These are phyloP conservation scores for Willowsia nigromaculata DNA, from an alignment of 2,888 invertebrate genomes.

Conservation along the genomic window DNA sequence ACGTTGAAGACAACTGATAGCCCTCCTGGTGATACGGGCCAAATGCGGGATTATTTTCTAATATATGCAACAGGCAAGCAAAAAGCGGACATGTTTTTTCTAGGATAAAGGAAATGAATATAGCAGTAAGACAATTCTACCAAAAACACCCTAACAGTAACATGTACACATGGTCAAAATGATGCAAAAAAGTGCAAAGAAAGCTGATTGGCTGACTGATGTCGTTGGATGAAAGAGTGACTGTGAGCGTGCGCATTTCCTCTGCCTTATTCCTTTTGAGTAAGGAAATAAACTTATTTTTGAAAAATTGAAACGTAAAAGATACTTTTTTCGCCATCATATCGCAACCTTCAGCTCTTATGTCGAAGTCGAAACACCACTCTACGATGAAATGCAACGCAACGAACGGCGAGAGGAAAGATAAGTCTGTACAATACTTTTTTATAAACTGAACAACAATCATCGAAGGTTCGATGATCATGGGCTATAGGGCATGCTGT, in stretches of 20 bases:
- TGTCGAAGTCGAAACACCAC: not conserved
- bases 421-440: too few relatives aligned
- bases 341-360: not conserved
- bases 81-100: constrained; percentile 44
- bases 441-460: too few relatives aligned
- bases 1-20: not conserved
- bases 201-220: constrained; percentile 17
- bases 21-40: not conserved
- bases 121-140: not conserved
- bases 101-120: not conserved
- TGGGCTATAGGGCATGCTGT: too few relatives aligned
- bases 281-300: constrained; percentile 3
- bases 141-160: not conserved
- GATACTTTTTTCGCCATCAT: not conserved
- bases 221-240: not conserved
- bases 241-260: constrained; percentile 11
- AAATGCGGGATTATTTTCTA: constrained; percentile 33
- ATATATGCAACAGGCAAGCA: not conserved
- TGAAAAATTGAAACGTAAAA: not conserved
- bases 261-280: not conserved
- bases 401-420: not conserved
- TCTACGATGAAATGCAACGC: not conserved
- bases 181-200: not conserved
- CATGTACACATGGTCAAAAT: not conserved
- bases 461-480: too few relatives aligned